Percentiles rank a stretch among this genome's conserved stretches.
Evolutionary conservation across 2,113 vertebrate species (phyloP).

Genomic region (Chloropsis hardwickii): DNA sequence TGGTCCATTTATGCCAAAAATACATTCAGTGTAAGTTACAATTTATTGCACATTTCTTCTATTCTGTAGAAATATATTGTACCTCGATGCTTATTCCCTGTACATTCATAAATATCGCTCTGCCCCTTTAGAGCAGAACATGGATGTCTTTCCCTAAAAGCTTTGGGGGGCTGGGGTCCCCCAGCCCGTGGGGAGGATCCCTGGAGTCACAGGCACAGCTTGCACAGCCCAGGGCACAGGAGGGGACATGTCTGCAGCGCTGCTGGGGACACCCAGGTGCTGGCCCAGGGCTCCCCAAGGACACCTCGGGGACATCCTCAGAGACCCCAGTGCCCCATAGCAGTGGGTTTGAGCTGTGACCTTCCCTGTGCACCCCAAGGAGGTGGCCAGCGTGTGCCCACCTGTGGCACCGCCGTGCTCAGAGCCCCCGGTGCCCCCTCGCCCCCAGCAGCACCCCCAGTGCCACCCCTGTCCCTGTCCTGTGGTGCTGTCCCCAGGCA

Average conservation of each 20-base stretch:
- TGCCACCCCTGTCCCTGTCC: rapidly evolving
- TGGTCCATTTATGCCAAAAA: slow-evolving; percentile 8
- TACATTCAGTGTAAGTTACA: slow-evolving; percentile 43
- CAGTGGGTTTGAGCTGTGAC: rapidly evolving
- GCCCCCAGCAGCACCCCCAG: too few relatives aligned
- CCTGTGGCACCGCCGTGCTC: neutral
- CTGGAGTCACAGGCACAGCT: neutral
- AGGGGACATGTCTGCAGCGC: neutral
- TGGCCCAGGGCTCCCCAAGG: neutral
- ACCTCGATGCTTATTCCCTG: neutral
- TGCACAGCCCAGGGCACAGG: neutral
- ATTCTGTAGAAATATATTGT: slow-evolving; percentile 14
- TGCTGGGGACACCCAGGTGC: neutral
- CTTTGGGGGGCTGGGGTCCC: neutral
- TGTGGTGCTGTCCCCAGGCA: rapidly evolving
- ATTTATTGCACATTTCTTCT: slow-evolving; percentile 55
- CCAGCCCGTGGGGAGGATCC: neutral
- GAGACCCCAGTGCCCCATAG: rapidly evolving
- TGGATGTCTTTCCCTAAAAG: neutral
- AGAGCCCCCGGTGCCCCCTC: neutral
- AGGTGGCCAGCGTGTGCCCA: neutral
- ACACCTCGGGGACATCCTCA: neutral
- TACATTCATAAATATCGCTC: neutral
- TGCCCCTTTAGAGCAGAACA: neutral
- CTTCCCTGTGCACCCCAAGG: rapidly evolving